phyloP scores from a whole-genome alignment of 2,888 invertebrate genomes.

The Alsophila aescularia region DNA sequence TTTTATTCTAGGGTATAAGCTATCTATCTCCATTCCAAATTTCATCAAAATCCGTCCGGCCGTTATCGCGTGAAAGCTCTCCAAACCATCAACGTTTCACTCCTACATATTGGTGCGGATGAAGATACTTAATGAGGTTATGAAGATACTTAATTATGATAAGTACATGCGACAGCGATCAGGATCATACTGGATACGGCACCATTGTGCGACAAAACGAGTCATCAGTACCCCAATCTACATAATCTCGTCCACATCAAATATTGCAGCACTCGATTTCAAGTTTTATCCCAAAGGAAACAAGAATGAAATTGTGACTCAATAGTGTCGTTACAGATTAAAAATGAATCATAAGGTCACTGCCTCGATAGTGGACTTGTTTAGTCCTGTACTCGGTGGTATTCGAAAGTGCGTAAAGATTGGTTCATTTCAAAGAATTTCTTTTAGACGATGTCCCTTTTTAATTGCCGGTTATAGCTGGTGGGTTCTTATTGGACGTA shows the following conservation, averaged over 20 bases:
- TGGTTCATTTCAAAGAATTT: not conserved
- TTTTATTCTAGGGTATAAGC: too few species aligned
- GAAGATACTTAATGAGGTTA: too few species aligned
- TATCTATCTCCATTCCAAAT: too few species aligned
- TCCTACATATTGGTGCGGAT: too few species aligned
- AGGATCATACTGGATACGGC: not conserved
- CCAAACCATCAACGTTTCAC: too few species aligned
- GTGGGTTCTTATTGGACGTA: too few species aligned
- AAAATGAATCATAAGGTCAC: slow-evolving; percentile 23
- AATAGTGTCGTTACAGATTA: not conserved
- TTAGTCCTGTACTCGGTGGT: slow-evolving; percentile 13
- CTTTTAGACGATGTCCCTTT: too few species aligned
- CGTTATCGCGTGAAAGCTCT: too few species aligned
- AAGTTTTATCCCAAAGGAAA: not conserved
- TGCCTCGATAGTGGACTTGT: slow-evolving; percentile 13
- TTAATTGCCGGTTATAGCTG: too few species aligned
- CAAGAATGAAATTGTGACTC: not conserved
- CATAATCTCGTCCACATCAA: slow-evolving; percentile 4
- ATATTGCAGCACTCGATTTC: not conserved
- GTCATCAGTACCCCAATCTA: not conserved
- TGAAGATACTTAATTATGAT: too few species aligned
- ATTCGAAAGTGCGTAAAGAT: slow-evolving; percentile 2
- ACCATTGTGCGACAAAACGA: not conserved
- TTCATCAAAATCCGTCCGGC: too few species aligned
- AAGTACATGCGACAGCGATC: not conserved